Percentiles rank a stretch among this genome's conserved stretches.
phyloP scores from a whole-genome alignment of 2,888 invertebrate species.

The Sphaeridia pumilis region DNA sequence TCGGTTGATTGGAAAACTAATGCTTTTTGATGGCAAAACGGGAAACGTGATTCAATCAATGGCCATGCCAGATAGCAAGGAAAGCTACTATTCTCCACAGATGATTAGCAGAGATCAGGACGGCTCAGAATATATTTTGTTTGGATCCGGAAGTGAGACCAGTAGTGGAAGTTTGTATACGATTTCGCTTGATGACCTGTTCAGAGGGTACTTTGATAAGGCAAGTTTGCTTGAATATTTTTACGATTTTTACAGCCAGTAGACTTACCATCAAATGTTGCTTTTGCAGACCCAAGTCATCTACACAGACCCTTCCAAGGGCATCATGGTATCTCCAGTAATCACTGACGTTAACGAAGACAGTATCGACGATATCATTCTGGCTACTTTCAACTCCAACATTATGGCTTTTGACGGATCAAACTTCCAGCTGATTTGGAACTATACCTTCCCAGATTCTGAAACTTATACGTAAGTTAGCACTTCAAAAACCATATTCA shows the following conservation, averaged over 20 bases:
- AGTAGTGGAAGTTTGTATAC: slow-evolving; percentile 58
- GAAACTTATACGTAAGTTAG: slow-evolving; percentile 53
- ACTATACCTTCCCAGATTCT: slow-evolving; percentile 51
- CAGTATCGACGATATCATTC: slow-evolving; percentile 56
- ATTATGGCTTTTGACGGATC: slow-evolving; percentile 60
- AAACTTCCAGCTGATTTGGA: slow-evolving; percentile 58
- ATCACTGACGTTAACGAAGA: slow-evolving; percentile 62
- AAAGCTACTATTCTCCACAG: slow-evolving; percentile 63
- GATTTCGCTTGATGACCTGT: slow-evolving; percentile 46
- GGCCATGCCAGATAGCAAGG: slow-evolving; percentile 49
- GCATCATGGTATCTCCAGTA: slow-evolving; percentile 51
- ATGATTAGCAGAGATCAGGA: slow-evolving; percentile 48
- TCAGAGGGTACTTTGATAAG: slow-evolving; percentile 39
- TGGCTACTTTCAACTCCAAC: slow-evolving; percentile 56
- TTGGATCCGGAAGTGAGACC: slow-evolving; percentile 62
- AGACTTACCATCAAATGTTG: no score
- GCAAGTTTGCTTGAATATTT: no score
- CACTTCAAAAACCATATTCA: no score
- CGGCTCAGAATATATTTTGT: slow-evolving; percentile 52
- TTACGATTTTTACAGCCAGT: no score
- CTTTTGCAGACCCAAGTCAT: slow-evolving; percentile 45
- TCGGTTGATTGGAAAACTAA: slow-evolving; percentile 50
- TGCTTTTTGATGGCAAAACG: slow-evolving; percentile 57
- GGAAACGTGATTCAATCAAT: slow-evolving; percentile 53
- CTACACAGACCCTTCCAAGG: slow-evolving; percentile 51